These are phyloP conservation scores for Ochotona princeps DNA, from an alignment of 2,113 vertebrate genomes.

Conservation along the genomic window DNA sequence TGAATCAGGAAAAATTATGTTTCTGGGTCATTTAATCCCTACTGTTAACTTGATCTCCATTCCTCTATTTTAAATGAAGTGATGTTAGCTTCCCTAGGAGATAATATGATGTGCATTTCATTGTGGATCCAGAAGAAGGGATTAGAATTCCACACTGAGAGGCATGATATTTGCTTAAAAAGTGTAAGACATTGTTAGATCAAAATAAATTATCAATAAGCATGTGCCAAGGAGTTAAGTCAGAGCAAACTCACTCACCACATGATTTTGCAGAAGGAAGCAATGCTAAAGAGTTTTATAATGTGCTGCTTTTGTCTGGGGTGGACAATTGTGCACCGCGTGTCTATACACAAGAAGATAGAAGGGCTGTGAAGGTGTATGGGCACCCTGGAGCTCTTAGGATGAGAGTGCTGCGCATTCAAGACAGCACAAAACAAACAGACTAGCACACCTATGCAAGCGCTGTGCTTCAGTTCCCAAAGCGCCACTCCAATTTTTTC, in stretches of 20 bases:
- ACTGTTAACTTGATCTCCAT: neutral
- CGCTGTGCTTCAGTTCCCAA: neutral
- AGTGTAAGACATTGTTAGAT: neutral
- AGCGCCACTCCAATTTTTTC: neutral
- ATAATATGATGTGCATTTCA: neutral
- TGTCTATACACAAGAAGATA: neutral
- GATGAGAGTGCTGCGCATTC: neutral
- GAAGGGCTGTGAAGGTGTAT: neutral
- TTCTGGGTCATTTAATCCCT: slow-evolving; percentile 5
- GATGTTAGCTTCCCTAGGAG: neutral
- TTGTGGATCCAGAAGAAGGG: neutral
- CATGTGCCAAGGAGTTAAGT: neutral
- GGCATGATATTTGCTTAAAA: slow-evolving; percentile 1
- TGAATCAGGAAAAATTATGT: neutral
- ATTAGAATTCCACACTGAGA: neutral
- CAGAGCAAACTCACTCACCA: neutral
- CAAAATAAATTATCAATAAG: neutral
- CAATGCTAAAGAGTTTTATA: neutral
- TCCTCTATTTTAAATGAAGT: slow-evolving; percentile 16
- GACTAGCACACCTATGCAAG: neutral
- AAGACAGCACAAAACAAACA: neutral
- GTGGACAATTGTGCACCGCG: neutral
- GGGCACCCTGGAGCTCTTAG: neutral
- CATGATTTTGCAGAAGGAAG: neutral
- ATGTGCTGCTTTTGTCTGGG: neutral